A percentile compares a stretch with the other conserved stretches of the same genome.
phyloP scores from a whole-genome alignment of 2,797 vertebrate species.

The Sebastes reedi region DNA sequence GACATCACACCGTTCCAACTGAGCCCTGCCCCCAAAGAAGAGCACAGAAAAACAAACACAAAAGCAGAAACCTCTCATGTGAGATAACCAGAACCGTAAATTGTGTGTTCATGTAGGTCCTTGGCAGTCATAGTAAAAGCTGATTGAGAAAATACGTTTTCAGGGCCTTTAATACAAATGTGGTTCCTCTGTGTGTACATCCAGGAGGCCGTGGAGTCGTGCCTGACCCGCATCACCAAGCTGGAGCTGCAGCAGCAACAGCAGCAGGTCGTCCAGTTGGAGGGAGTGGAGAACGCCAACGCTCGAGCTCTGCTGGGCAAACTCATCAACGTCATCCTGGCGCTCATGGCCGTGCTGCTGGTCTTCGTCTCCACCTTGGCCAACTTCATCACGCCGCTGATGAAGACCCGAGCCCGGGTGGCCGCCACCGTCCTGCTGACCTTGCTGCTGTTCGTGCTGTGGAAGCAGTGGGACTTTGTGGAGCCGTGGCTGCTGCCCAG shows the following conservation, averaged over 20 bases:
- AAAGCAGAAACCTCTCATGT: not conserved
- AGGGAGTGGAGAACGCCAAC: constrained; percentile 97
- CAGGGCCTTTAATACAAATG: too few species aligned
- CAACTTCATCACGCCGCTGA: constrained; percentile 98
- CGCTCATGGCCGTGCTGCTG: constrained; percentile 97
- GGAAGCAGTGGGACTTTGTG: constrained; percentile 98
- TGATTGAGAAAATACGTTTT: not conserved
- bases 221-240: constrained; percentile 95
- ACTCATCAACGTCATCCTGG: constrained; percentile 98
- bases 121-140: not conserved
- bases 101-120: not conserved
- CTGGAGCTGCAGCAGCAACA: constrained; percentile 98
- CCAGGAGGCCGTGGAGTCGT: constrained; percentile 97
- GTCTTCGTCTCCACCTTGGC: constrained; percentile 98
- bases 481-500: constrained; percentile 90
- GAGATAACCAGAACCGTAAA: not conserved
- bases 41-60: not conserved
- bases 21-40: not conserved
- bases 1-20: not conserved
- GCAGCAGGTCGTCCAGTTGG: constrained; percentile 98
- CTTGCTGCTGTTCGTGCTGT: constrained; percentile 90
- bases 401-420: constrained; percentile 94
- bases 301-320: constrained; percentile 97
- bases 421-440: constrained; percentile 89
- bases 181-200: not conserved